Evolutionary conservation across 2,113 vertebrate genomes (phyloP), one percentile per base, ranked within the genome.

Genomic region (Scortum barcoo): DNA sequence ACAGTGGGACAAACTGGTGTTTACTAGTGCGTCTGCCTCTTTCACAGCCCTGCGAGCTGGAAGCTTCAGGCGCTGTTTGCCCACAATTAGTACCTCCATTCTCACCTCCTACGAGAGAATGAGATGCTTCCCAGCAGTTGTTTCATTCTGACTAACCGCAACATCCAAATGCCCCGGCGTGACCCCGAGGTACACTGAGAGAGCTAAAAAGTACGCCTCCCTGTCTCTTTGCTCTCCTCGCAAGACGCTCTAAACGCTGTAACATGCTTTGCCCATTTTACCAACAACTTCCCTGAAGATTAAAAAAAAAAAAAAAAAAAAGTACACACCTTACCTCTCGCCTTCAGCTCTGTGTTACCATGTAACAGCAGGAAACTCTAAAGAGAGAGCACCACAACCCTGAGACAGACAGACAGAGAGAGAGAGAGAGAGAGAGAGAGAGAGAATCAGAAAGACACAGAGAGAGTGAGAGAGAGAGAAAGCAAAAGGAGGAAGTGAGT

Each of bases 331-430:
- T 92, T 94, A 95, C 94, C 93, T 92, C 91, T 93, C 75, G 80
- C 78, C 78, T 92, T 94, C 86, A 95, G 91, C 80, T 93, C 69
- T 83, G 86, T 84, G 91, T 89, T 88, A 94, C 88, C 90, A 93
- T 95, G 89, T 89, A 95, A 89, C 88, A 93, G 91, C 84, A 89
- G 87, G 91, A 93, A 93, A 90, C 89, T 90, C 72, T 89, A 89
- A 87, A 93, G 82, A 86, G 87, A n/a, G 88, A 93, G 88, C 65
- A 69, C 90, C 86, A 78, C 88, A 87, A 88, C 93, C 92, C 88
- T 91, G 75, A 91, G 74, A 82, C 17, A 90, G 53, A 86, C 12
- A 91, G 65, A 81, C 0, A 71, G 33, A 75, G 24, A 60, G 36
- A 76, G 7, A 83, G 65, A 81, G 0, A 71, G 33, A 75, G 24